Base-by-base conservation (phyloP, 1,140 invertebrate species). In the Drosophila eugracilis region DNA sequence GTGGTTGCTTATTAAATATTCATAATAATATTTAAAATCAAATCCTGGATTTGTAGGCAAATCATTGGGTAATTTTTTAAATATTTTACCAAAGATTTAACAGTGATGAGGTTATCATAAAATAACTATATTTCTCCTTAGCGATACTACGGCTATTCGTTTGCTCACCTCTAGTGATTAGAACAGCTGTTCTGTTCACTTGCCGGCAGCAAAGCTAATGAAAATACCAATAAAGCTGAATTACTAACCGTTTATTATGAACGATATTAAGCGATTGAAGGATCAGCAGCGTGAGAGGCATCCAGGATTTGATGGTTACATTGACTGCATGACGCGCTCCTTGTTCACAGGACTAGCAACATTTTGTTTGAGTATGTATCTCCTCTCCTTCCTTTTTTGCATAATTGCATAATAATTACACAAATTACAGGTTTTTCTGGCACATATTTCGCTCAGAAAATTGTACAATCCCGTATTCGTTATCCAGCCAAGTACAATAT, bases 241-340 rank as follows among this genome's bases (percentile, higher is more conserved):
- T n/a, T 6, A 26, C 15, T 44, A 60, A 42, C 12, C 26, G 30
- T 50, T 54, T 84, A 88, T 76, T 89, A 91, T 91, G 91, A 91
- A 91, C 71, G 89, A 91, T 54, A 91, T 92, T 10, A 92, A 83
- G 37, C 63, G 70, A 28, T 63, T 92, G 22, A 92, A 92, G 70
- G 90, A 92, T 5, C 84, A 91, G 49, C 92, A 93, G 57, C 89
- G 89, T 21, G 91, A 92, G 21, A 91, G 89, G 60, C 92, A 93
- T 78, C 93, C 93, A 14, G 93, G 91, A 10, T 93, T 93, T 84
- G 92, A 92, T 69, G 90, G 89, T 1, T 93, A 93, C 57, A 77
- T 93, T 17, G 92, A 93, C 75, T 93, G 93, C 73, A 93, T 93
- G 92, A 92, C 92, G 15, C 88, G 93, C 60, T 85, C 92, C 7